phyloP scores from a whole-genome alignment of 2,888 invertebrate species.

The Macrophya annulata region DNA sequence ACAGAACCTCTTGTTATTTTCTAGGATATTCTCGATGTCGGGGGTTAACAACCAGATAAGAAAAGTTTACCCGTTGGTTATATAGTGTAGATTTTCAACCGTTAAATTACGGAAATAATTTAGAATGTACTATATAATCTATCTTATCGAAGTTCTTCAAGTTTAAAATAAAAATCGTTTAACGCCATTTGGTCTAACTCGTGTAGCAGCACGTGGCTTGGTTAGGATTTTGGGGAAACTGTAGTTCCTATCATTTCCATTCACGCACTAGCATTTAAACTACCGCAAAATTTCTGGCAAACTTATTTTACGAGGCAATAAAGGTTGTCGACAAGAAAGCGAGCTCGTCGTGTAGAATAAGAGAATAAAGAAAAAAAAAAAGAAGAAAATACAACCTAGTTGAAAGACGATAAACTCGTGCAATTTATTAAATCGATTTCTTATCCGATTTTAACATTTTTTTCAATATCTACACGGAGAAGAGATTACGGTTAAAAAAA shows the following conservation, averaged over 20 bases:
- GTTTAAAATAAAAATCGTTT: background rate
- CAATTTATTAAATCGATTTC: too few relatives aligned
- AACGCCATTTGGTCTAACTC: background rate
- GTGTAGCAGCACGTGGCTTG: background rate
- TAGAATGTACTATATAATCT: background rate
- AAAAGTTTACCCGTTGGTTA: constrained; percentile 10
- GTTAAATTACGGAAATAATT: constrained; percentile 13
- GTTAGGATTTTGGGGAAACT: background rate
- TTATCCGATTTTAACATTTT: background rate
- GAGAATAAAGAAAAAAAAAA: background rate
- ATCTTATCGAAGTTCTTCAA: background rate
- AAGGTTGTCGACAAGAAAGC: background rate
- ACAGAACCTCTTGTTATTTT: constrained; percentile 20
- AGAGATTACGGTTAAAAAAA: too few relatives aligned
- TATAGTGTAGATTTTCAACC: background rate
- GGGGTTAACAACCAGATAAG: constrained; percentile 33
- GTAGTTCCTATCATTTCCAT: background rate
- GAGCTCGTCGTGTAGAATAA: background rate
- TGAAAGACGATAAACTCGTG: background rate
- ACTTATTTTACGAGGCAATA: constrained; percentile 1
- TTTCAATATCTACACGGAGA: background rate
- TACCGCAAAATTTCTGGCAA: background rate
- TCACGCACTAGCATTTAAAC: background rate
- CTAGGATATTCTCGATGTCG: background rate
- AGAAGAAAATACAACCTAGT: background rate